Evolutionary conservation across 2,797 vertebrate genomes (phyloP), one percentile per base, ranked within the genome.

Genomic region (Nyctalus aviator): DNA sequence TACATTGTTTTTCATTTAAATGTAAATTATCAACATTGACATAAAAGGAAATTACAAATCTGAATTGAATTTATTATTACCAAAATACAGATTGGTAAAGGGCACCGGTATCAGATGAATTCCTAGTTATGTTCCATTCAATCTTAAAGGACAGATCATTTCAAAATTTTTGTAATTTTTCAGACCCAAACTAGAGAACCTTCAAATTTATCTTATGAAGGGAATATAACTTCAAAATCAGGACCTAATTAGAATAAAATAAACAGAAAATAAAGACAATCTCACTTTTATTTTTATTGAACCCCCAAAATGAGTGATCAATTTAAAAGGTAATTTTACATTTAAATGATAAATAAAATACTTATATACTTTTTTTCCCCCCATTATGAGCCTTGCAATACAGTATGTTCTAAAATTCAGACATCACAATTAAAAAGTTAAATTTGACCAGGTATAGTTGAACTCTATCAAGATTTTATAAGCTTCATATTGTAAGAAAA

Each of bases 151-250:
- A 85, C 2, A 59, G 11, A 53, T 9, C 23, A 82, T 91, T 88
- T 93, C 23, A 77, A 91, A 78, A 62, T 78, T 68, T 18, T 57
- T 69, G 3, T 13, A 79, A 18, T 72, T 68, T 35, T 92, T 93
- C n/a, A 86, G 3, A 50, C 6, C 6, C 10, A 81, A 79, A 41
- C 35, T 88, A 7, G 17, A 77, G 53, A 86, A 1, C 35, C 50
- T 91, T 90, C 27, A 41, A 55, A 53, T 59, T 62, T 44, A 32
- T 84, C 91, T 92, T 68, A 68, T 73, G 20, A 85, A 85, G 27
- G 27, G 7, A 27, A 46, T 53, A 7, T 46, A 93, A 73, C 15
- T 81, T 90, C 18, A 81, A 50, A n/a, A 79, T 64, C 2, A 84
- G 55, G 62, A 84, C 17, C 3, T 73, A 8, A 68, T 71, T 71